Conservation (phyloP, 2,888 invertebrate species). For the Pyrocoelia pectoralis region DNA sequence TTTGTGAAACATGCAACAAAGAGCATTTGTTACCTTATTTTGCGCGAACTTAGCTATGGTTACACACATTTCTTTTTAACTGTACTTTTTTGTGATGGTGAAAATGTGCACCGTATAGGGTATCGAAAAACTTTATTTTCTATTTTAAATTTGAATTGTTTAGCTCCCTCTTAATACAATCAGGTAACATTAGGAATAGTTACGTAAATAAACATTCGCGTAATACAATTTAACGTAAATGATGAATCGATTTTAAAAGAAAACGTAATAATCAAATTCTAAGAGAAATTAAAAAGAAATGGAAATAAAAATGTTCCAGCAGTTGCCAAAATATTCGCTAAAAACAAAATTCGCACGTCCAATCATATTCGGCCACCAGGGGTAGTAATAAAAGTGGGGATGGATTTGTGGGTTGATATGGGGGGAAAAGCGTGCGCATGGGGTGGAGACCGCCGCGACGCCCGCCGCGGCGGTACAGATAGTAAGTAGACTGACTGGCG, state of each 20-base stretch:
- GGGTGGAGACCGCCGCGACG: constrained; percentile 70
- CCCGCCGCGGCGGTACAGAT: constrained; percentile 67
- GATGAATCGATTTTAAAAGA: not conserved
- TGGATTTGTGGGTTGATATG: constrained; percentile 50
- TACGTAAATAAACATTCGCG: not conserved
- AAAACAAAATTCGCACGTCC: constrained; percentile 50
- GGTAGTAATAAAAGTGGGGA: constrained; percentile 55
- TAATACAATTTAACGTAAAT: not conserved
- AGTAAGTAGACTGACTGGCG: constrained; percentile 62
- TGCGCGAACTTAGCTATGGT: constrained; percentile 14
- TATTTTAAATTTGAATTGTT: no score
- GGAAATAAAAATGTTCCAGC: constrained; percentile 40
- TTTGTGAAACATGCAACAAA: constrained; percentile 47
- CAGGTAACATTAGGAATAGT: no score
- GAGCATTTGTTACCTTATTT: constrained; percentile 40
- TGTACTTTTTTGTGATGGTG: no score
- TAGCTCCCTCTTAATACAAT: no score
- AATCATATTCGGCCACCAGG: constrained; percentile 48
- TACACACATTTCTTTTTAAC: not conserved
- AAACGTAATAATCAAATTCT: constrained; percentile 31
- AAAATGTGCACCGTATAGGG: no score
- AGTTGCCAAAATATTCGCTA: constrained; percentile 51
- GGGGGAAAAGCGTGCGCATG: constrained; percentile 62
- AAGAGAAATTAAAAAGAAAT: constrained; percentile 32
- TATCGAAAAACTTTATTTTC: no score